Evolutionary conservation across 23 tunicate genomes (phyloP).

Genomic region (Halocynthia aurantium): DNA sequence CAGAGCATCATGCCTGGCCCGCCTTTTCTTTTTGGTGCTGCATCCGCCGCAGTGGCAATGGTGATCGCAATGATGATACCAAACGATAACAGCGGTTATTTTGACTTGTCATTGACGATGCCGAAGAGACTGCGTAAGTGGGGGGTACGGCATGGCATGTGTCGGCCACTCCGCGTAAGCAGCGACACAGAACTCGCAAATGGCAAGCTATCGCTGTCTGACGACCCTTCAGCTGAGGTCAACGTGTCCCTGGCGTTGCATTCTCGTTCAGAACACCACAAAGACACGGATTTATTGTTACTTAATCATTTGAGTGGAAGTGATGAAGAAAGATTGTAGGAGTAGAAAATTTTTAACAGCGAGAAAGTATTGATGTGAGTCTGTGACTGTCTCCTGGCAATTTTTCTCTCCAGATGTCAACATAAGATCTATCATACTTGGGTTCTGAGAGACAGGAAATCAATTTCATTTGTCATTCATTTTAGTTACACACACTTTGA

Average conservation of each 20-base stretch:
- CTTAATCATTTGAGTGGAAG: not conserved
- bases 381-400: too few species aligned
- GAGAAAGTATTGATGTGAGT: too few species aligned
- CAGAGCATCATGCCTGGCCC: slow-evolving; percentile 91
- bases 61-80: slow-evolving; percentile 76
- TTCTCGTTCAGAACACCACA: slow-evolving; percentile 1
- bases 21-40: slow-evolving; percentile 88
- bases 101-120: slow-evolving; percentile 7
- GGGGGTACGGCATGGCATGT: slow-evolving; percentile 10
- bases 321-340: not conserved
- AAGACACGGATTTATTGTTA: not conserved
- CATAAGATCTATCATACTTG: too few species aligned
- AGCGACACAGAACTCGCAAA: slow-evolving; percentile 18
- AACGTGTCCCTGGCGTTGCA: not conserved
- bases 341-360: not conserved
- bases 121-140: slow-evolving; percentile 30
- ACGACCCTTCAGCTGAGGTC: slow-evolving; percentile 22
- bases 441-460: too few species aligned
- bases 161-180: not conserved
- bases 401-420: too few species aligned
- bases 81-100: slow-evolving; percentile 12
- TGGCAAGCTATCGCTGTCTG: slow-evolving; percentile 53
- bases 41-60: slow-evolving; percentile 72
- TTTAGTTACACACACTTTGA: too few species aligned
- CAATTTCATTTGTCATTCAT: too few species aligned